Evolutionary conservation across 2,113 vertebrate species (phyloP), one percentile per base, ranked within the genome.

Genomic region (Dasyurus viverrinus): DNA sequence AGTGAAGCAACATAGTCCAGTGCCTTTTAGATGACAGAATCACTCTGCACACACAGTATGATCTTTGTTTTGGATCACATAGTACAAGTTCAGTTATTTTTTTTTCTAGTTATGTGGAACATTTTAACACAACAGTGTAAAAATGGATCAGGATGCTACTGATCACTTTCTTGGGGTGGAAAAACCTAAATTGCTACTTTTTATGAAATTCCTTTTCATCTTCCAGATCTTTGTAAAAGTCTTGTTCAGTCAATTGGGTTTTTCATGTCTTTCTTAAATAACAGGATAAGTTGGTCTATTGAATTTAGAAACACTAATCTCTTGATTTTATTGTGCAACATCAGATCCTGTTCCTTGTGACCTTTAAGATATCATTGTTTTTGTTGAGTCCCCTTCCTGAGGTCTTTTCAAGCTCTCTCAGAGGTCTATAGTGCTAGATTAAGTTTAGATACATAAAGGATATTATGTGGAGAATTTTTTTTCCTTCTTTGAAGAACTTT

Each of bases 71-170:
- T 84, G 42, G n/a, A 42, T 2, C 5, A 42, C 42, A 8, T 84
- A 22, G 0, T 76, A 84, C n/a, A 19, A 42, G 68, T 84, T 23
- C 16, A 23, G 14, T 76, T 42, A n/a, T 47, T 84, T 22, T 22
- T 57, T 54, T 95, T 91, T 23, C 68, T 76, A 92, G 76, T 96
- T 68, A 76, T 47, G 53, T 84, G 23, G 46, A 94, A 94, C 90
- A 1, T 23, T 53, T 42, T 36, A 22, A 68, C 24, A 3, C 50
- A 48, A 23, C 6, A 90, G 27, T 57, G 11, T 90, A 11, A 91
- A 93, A 90, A 22, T 60, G 48, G 42, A 94, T 54, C 1, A 54
- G 23, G 22, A 0, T 0, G 5, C 0, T 16, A 12, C 23, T 53
- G 12, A 84, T 84, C 68, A 23, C n/a, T 84, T 84, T 84, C n/a